phyloP scores from a whole-genome alignment of 2,888 invertebrate species.

The Flexamia atlantica region DNA sequence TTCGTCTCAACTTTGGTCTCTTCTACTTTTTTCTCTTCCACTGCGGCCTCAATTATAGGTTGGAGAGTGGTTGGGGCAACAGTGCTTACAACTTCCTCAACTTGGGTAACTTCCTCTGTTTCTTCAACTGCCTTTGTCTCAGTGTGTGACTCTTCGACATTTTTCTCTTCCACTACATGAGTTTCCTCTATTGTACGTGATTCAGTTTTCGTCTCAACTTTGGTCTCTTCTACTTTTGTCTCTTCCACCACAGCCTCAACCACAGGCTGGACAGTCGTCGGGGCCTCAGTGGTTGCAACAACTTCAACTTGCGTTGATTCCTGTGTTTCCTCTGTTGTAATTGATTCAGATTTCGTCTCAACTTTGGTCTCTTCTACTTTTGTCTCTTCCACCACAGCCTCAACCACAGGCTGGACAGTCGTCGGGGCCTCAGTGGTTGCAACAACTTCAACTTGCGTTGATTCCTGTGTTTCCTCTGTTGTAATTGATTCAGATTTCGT shows the following conservation, averaged over 20 bases:
- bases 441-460: neutral
- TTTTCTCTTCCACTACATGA: no score
- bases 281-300: neutral
- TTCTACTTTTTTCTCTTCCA: no score
- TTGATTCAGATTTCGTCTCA: neutral
- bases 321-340: neutral
- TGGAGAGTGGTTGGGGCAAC: neutral
- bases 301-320: neutral
- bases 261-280: neutral
- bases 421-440: neutral
- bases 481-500: neutral
- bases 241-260: no score
- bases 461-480: neutral
- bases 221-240: neutral
- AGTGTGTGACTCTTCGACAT: neutral
- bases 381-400: no score
- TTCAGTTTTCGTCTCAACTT: slow-evolving; percentile 2
- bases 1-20: no score
- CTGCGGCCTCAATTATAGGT: neutral
- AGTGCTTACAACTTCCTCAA: neutral
- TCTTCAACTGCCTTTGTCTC: slow-evolving; percentile 20
- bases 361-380: neutral
- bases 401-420: neutral
- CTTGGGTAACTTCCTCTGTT: neutral
- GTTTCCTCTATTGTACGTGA: no score